Evolutionary conservation across 2,113 vertebrate species (phyloP).

Genomic region (Rhinopomastus cyanomelas): DNA sequence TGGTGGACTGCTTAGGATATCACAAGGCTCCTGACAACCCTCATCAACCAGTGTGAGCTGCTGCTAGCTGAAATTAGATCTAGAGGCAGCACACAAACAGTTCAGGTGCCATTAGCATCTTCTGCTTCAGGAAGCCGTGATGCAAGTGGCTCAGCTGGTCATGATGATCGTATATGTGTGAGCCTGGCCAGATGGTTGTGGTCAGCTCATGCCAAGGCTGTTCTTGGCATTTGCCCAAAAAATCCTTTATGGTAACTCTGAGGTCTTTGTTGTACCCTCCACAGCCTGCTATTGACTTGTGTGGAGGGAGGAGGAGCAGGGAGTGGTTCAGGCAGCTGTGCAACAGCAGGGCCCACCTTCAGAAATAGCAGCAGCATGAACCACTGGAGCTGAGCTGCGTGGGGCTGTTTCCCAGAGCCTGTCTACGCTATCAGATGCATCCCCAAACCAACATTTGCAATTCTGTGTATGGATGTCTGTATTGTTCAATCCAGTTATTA

Average conservation of each 20-base stretch:
- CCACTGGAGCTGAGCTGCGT: not conserved
- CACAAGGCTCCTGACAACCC: not conserved
- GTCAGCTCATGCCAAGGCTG: constrained; percentile 15
- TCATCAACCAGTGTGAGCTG: not conserved
- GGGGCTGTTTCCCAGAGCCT: not conserved
- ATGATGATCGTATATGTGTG: not conserved
- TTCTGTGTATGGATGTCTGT: not conserved
- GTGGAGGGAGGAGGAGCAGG: not conserved
- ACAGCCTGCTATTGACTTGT: not conserved
- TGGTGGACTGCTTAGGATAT: not conserved
- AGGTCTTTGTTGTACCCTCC: not conserved
- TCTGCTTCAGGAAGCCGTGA: not conserved
- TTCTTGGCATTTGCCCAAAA: constrained; percentile 14
- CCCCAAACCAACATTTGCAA: not conserved
- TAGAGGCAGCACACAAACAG: not conserved
- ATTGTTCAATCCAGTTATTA: constrained; percentile 1
- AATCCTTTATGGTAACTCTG: constrained; percentile 3
- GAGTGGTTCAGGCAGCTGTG: not conserved
- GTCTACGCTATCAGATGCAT: not conserved
- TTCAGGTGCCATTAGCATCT: not conserved
- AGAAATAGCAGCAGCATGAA: not conserved
- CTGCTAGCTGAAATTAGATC: not conserved
- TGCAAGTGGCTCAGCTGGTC: constrained; percentile 17
- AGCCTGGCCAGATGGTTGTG: constrained; percentile 10
- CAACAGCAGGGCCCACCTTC: not conserved